Base-by-base conservation (phyloP, 1,140 invertebrate genomes). In the Trachelipus rathkii region DNA sequence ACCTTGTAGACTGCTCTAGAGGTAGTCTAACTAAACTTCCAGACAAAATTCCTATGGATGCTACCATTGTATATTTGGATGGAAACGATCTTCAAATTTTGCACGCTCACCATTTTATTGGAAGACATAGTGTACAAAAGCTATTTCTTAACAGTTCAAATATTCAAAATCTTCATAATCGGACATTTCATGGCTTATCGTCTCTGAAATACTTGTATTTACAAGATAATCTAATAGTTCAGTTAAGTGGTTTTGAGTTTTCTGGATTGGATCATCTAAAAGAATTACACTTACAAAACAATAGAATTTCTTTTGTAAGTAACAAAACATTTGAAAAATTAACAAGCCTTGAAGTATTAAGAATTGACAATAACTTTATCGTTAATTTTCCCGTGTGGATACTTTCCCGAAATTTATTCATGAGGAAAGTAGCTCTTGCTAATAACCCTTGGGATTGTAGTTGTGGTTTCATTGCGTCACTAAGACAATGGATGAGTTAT, bases 81-180 rank as follows among this genome's bases (percentile, higher is more conserved):
- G 94, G 94, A n/a, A 96, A 96, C 85, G 89, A 93, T 81, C 77
- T 88, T 71, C 89, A 88, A 71, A 90, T 93, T 83, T 84, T 97
- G 66, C 91, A 93, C 82, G 93, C 93, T 83, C 94, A 96, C 83
- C 91, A 92, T 24, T 95, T 97, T 84, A 96, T 96, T 82, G 94
- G 94, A 0, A 87, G 94, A 11, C 95, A 96, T 85, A 95, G 95
- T 84, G 91, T 96, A 88, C 87, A 90, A 77, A 89, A 91, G 11
- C 84, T 97, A 0, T 96, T 90, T 84, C 91, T 96, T 23, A 97
- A 97, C 85, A 89, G 88, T 77, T 95, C 92, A 82, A 89, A 90
- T 53, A 91, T 97, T 78, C 92, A 93, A 78, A 90, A 89, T 53
- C 95, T 97, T 81, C 92, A 94, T 84, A 97, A 97, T 84, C 90